These are phyloP conservation scores for Anas bernieri DNA, from an alignment of 2,797 vertebrate genomes.

Conservation along the genomic window DNA sequence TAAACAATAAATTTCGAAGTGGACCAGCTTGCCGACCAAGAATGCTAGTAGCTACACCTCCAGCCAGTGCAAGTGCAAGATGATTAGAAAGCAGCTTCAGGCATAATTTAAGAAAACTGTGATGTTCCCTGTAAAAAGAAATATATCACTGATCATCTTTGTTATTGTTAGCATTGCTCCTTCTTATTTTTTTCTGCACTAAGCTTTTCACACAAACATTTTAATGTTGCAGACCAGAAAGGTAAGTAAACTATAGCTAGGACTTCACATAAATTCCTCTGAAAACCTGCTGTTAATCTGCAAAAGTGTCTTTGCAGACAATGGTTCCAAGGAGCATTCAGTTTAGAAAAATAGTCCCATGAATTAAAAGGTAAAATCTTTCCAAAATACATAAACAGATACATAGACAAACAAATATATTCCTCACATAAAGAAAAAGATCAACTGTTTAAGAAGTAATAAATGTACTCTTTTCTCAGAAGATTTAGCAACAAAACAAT, in stretches of 20 bases:
- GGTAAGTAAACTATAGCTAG: not conserved
- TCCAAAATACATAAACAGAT: not conserved
- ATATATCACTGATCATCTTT: not conserved
- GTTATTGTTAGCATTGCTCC: not conserved
- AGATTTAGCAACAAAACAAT: not conserved
- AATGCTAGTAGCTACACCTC: conserved; percentile 87
- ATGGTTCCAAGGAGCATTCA: not conserved
- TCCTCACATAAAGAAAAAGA: not conserved
- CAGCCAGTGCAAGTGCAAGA: conserved; percentile 85
- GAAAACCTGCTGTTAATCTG: not conserved
- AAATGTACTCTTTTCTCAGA: not conserved
- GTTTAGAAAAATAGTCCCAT: not conserved
- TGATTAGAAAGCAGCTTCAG: conserved; percentile 87
- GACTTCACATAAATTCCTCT: not conserved
- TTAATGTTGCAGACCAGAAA: not conserved
- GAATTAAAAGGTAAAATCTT: not conserved
- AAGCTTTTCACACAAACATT: not conserved
- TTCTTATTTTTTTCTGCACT: not conserved
- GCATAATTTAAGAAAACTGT: conserved; percentile 85
- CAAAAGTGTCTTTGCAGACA: not conserved
- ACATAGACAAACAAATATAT: not conserved
- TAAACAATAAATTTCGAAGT: conserved; percentile 84
- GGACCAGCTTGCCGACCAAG: conserved; percentile 86
- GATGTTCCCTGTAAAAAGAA: conserved; percentile 81
- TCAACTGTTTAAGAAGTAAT: not conserved